Evolutionary conservation across 2,797 vertebrate species (phyloP), one percentile per base, ranked within the genome.

Genomic region (Parambassis ranga): DNA sequence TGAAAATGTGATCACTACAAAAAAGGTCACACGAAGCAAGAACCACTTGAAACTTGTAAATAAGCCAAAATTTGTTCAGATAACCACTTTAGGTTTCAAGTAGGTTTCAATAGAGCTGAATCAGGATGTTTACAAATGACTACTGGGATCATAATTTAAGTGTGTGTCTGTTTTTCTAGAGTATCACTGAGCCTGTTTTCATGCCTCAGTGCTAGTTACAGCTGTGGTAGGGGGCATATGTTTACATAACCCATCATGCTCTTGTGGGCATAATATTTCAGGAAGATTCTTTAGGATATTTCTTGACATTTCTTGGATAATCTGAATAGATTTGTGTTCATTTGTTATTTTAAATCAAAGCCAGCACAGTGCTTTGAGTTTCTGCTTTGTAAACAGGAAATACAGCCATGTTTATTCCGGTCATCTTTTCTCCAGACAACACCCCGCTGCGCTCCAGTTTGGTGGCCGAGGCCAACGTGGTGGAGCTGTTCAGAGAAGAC

Each of bases 401-500:
- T 33, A 0, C 28, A 32, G 7, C 46, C 19, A 10, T 51, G 23
- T 30, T 30, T 30, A 26, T 7, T 50, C 22, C 65, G 19, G 18
- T 19, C 0, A 0, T 13, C 8, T 27, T 24, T 42, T 49, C 31
- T 24, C 0, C 80, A 96, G 94, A 96, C 69, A 91, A 93, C 67
- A 88, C 93, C 31, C 93, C 93, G 1, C 87, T 94, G 50, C 91
- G 94, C 65, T 94, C 93, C 16, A 98, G 95, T 53, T 93, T 96
- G 10, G 91, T 98, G 63, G 94, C 96, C 0, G 95, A 96, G 86
- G 92, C 96, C 0, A 95, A 83, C 10, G 83, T 93, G 1, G 90
- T 97, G 18, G 95, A 96, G 86, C 90, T 98, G 79, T 91, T 93
- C 65, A 91, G 94, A 49, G 94, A 94, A 1, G 94, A 96, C 51